phyloP scores from a whole-genome alignment of 2,888 invertebrate genomes.

The Scrobipalpa costella region DNA sequence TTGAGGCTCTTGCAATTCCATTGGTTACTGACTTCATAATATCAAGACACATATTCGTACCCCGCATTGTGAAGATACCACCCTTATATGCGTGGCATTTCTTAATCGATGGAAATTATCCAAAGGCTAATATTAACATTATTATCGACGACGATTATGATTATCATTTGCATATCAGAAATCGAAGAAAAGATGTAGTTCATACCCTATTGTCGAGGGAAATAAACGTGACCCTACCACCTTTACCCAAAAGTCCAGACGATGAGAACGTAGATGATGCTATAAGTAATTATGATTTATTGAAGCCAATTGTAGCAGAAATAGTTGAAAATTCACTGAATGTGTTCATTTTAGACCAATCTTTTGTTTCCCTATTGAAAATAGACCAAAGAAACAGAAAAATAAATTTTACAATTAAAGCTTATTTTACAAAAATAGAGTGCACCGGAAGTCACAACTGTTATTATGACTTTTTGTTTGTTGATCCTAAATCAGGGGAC shows the following conservation, averaged over 20 bases:
- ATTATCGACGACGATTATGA: no score
- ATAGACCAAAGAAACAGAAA: neutral
- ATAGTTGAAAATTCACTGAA: neutral
- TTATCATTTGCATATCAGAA: neutral
- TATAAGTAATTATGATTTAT: neutral
- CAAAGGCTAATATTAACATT: no score
- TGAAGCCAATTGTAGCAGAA: neutral
- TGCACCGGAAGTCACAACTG: neutral
- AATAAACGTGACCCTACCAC: neutral
- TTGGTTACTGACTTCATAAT: no score
- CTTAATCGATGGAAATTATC: no score
- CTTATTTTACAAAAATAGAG: neutral
- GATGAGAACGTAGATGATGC: neutral
- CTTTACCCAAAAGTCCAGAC: neutral
- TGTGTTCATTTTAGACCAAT: neutral
- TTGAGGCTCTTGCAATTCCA: no score
- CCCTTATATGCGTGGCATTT: no score
- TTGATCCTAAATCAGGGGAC: neutral
- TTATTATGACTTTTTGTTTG: neutral
- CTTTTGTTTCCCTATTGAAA: neutral
- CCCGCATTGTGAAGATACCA: no score
- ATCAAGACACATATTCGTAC: no score
- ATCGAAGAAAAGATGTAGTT: neutral
- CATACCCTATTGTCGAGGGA: neutral
- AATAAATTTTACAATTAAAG: neutral